Conservation (phyloP, 2,113 vertebrate genomes). For the Phaethon lepturus region DNA sequence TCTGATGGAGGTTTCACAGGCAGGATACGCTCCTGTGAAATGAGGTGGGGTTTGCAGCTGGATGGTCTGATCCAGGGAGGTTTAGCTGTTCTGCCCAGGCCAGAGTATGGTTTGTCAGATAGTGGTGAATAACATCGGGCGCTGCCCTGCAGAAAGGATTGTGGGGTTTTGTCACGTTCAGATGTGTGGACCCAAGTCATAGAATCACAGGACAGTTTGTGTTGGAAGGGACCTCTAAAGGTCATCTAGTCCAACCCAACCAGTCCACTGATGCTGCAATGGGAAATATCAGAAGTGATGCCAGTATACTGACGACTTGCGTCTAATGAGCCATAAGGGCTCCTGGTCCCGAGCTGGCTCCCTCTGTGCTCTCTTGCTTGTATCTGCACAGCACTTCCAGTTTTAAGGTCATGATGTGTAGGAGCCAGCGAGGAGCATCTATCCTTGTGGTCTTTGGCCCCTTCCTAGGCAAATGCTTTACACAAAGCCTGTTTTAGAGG, state of each 20-base stretch:
- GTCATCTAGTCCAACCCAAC: too few relatives aligned
- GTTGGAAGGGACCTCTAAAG: too few relatives aligned
- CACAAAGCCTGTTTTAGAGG: not conserved
- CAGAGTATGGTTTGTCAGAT: not conserved
- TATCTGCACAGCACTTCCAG: not conserved
- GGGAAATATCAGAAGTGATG: not conserved
- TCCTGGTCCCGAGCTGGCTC: not conserved
- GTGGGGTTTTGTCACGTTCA: rapidly evolving
- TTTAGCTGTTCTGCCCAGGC: not conserved
- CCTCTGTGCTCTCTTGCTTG: not conserved
- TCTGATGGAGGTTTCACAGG: not conserved
- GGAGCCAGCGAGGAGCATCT: not conserved
- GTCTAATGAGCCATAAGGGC: not conserved
- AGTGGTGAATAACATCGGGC: not conserved
- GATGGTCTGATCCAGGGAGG: not conserved
- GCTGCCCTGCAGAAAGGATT: not conserved
- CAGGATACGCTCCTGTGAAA: not conserved
- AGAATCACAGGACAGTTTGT: too few relatives aligned
- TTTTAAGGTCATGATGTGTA: not conserved
- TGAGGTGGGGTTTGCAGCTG: not conserved
- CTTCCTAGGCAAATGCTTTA: not conserved
- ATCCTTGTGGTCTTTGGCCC: not conserved
- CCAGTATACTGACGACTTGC: rapidly evolving
- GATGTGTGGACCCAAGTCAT: not conserved
- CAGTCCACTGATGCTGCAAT: not conserved